Evolutionary conservation across 2,113 vertebrate species (phyloP).

Genomic region (Grammomys dolichurus): DNA sequence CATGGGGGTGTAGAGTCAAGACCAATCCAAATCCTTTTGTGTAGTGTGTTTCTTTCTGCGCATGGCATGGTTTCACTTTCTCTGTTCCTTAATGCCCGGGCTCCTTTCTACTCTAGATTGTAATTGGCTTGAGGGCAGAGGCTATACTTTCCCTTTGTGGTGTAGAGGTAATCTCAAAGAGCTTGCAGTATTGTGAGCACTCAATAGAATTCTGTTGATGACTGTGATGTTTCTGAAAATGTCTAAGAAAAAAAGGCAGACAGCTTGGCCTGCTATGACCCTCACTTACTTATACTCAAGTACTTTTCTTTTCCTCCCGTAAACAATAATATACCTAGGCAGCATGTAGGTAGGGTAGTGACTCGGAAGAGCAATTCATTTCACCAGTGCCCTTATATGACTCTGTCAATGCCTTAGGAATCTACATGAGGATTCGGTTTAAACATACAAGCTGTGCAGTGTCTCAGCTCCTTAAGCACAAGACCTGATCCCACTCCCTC

Average conservation of each 20-base stretch:
- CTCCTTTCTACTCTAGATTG: constrained; percentile 64
- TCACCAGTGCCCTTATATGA: constrained; percentile 41
- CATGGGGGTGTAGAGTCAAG: neutral
- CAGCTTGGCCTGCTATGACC: neutral
- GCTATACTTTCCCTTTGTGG: constrained; percentile 53
- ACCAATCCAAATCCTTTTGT: constrained; percentile 54
- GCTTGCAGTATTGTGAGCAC: neutral
- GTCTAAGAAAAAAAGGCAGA: constrained; percentile 22
- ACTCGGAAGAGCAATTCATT: constrained; percentile 54
- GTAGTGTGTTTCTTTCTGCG: neutral
- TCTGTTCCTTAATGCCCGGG: neutral
- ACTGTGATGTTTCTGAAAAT: constrained; percentile 60
- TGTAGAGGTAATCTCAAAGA: constrained; percentile 12
- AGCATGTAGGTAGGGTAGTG: neutral
- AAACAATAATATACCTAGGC: constrained; percentile 44
- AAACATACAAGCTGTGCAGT: constrained; percentile 1
- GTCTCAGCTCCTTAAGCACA: constrained; percentile 58
- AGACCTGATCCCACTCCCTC: constrained; percentile 53
- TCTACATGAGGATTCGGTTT: constrained; percentile 38
- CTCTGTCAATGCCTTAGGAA: constrained; percentile 46
- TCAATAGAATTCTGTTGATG: constrained; percentile 43
- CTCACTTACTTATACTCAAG: constrained; percentile 44
- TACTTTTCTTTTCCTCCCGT: constrained; percentile 31
- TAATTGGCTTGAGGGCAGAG: constrained; percentile 77
- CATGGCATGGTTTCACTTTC: neutral